Evolutionary conservation across 2,888 invertebrate species (phyloP).

Genomic region (Drosophila gaucha): DNA sequence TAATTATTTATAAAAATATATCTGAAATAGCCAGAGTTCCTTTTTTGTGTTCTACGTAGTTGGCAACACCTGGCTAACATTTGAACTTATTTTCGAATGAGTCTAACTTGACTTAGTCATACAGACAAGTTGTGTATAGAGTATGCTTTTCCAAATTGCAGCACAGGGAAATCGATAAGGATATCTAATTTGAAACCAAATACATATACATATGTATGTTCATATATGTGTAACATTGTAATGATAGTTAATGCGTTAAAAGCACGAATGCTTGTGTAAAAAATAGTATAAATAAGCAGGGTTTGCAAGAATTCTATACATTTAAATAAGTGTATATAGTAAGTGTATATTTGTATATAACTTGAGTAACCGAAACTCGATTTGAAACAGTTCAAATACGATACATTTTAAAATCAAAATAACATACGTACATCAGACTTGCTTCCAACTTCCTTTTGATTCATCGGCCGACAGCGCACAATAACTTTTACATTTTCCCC

Average conservation of each 20-base stretch:
- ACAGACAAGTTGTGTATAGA: not conserved
- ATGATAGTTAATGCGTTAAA: not conserved
- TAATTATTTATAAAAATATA: no score
- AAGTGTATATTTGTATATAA: no score
- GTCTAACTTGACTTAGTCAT: not conserved
- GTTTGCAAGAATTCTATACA: no score
- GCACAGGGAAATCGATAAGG: not conserved
- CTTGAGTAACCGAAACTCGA: no score
- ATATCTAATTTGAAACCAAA: not conserved
- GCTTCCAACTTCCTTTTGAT: constrained; percentile 89
- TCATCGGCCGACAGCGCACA: constrained; percentile 91
- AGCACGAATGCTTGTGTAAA: not conserved
- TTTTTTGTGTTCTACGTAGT: no score
- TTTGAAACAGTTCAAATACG: no score
- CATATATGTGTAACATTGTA: not conserved
- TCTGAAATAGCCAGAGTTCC: no score
- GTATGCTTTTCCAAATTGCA: not conserved
- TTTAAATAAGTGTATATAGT: no score
- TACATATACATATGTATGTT: not conserved
- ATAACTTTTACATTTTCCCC: constrained; percentile 82
- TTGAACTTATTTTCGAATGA: not conserved
- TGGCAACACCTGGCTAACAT: no score
- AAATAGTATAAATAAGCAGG: no score
- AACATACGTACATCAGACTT: constrained; percentile 85
- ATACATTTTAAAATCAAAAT: no score